These are phyloP conservation scores for Pygoscelis antarcticus DNA, from an alignment of 2,113 vertebrate species.

Conservation along the genomic window DNA sequence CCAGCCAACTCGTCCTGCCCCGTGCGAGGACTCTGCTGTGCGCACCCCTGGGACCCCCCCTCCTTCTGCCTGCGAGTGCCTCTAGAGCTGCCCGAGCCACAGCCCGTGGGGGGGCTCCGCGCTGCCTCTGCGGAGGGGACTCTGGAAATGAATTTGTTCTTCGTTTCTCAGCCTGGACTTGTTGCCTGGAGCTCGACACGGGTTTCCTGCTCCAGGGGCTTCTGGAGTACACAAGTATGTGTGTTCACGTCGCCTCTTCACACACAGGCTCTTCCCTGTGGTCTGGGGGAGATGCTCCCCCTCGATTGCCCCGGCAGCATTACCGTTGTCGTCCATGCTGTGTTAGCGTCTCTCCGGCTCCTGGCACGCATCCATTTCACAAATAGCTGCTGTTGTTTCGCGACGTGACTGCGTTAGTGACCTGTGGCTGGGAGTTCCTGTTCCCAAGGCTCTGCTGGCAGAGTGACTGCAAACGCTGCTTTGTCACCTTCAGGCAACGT, in stretches of 20 bases:
- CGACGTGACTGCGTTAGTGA: not conserved
- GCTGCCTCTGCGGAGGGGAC: not conserved
- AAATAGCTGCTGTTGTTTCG: not conserved
- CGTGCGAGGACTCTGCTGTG: rapidly evolving
- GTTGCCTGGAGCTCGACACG: not conserved
- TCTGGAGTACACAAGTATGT: rapidly evolving
- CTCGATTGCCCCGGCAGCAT: not conserved
- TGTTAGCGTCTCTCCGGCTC: rapidly evolving
- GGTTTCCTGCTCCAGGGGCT: not conserved
- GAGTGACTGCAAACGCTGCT: not conserved
- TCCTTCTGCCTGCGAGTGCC: not conserved
- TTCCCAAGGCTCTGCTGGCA: conserved; percentile 15
- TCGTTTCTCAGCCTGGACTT: not conserved
- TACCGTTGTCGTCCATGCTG: rapidly evolving
- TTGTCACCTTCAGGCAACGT: not conserved
- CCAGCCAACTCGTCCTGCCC: not conserved
- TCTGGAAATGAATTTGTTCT: not conserved
- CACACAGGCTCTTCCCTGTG: not conserved
- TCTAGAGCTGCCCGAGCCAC: not conserved
- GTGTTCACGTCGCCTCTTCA: rapidly evolving
- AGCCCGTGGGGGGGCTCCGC: rapidly evolving
- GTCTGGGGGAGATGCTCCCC: not conserved
- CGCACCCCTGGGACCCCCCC: not conserved
- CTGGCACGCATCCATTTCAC: not conserved
- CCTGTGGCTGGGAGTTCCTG: not conserved